These are phyloP conservation scores for Spialia ferax DNA, from an alignment of 2,888 invertebrate genomes.

Conservation along the genomic window DNA sequence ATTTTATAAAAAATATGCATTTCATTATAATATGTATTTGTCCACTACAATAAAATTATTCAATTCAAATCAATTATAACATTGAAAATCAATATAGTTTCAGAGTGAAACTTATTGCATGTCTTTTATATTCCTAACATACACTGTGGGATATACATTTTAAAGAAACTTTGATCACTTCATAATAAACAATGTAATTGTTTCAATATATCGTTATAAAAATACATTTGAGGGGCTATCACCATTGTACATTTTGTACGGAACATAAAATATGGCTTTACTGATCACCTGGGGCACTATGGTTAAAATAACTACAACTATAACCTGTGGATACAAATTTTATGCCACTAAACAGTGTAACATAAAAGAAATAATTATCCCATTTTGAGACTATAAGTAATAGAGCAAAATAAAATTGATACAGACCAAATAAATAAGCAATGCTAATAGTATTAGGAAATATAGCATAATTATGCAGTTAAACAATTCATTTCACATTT, in stretches of 20 bases:
- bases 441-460: no score
- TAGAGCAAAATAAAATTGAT: no score
- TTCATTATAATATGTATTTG: slow-evolving; percentile 74
- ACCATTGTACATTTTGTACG: slow-evolving; percentile 68
- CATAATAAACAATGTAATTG: slow-evolving; percentile 35
- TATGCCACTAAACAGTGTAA: not conserved
- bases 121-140: slow-evolving; percentile 52
- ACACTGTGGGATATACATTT: slow-evolving; percentile 28
- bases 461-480: no score
- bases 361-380: not conserved
- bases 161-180: slow-evolving; percentile 33
- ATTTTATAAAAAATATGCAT: slow-evolving; percentile 81
- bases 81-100: slow-evolving; percentile 28
- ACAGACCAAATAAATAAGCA: no score
- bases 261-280: slow-evolving; percentile 78
- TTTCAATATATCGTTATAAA: slow-evolving; percentile 53
- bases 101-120: slow-evolving; percentile 52
- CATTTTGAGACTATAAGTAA: no score
- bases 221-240: slow-evolving; percentile 63
- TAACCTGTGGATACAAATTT: not conserved
- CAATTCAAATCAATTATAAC: slow-evolving; percentile 47
- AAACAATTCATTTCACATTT: not conserved
- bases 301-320: not conserved
- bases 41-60: slow-evolving; percentile 69
- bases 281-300: slow-evolving; percentile 60